Evolutionary conservation across 2,888 invertebrate genomes (phyloP), one percentile per base, ranked within the genome.

Genomic region (Tetheella fluctuosa): DNA sequence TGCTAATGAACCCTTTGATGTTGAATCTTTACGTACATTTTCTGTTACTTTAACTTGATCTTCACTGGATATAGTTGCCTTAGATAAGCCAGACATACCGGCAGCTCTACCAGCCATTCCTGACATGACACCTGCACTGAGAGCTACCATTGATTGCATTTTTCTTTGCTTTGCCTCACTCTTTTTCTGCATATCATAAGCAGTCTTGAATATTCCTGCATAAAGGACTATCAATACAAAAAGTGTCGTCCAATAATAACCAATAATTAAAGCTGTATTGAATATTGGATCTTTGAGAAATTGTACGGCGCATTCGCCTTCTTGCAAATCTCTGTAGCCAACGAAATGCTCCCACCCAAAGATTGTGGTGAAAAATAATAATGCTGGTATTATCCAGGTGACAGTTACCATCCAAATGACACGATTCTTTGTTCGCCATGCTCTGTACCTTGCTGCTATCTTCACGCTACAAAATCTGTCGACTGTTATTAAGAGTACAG

Each of bases 271-370:
- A 58, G 99, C 97, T 70, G 99, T 99, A 86, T 99, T 99, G 87
- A 99, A 99, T 59, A 99, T 95, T 0, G 99, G 98, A 87, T 99
- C 98, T 86, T 98, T 98, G 64, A 99, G 94, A 90, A 99, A 99
- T 89, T 99, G 99, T 17, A 99, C 99, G 61, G 98, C 97, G 84
- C 99, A 99, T 88, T 98, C 96, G 1, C 97, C 97, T 15, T 97
- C 97, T 73, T 95, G 92, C 59, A 99, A 94, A 75, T 98, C 98
- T 64, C 99, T 94, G 80, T 96, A 97, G 23, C 99, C 99, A 54
- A 98, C 97, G 81, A 99, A 99, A 86, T 98, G 98, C 83, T 99
- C 99, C 99, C 99, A 99, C 53, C 99, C 99, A 82, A 99, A 99
- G 72, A 99, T 99, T 67, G 98, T 98, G 70, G 98, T 98, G 89